Conservation (phyloP, 2,797 vertebrate genomes). For the Nyctibius grandis region DNA sequence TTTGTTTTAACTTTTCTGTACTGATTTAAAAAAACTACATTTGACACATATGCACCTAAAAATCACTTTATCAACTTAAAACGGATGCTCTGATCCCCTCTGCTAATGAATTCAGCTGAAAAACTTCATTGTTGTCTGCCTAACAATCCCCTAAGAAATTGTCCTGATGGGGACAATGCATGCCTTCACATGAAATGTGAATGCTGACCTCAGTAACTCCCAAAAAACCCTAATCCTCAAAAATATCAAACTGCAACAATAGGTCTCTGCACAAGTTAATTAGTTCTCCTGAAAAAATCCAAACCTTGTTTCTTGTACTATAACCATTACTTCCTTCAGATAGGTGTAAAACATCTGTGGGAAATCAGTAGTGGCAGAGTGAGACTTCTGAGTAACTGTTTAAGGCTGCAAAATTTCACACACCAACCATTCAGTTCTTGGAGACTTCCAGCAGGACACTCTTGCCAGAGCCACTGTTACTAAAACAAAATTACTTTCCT, state of each 20-base stretch:
- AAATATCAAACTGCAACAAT: neutral
- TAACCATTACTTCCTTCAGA: neutral
- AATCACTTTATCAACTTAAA: neutral
- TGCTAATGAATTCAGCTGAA: neutral
- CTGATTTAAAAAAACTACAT: neutral
- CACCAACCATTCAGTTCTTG: neutral
- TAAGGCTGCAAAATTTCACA: neutral
- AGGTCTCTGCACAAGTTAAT: neutral
- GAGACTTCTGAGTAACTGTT: neutral
- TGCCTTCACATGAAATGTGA: neutral
- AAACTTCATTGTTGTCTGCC: neutral
- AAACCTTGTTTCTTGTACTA: neutral
- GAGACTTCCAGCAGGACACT: neutral
- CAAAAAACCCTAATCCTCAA: rapidly evolving
- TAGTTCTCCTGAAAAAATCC: neutral
- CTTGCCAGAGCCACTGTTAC: neutral
- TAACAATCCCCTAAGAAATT: neutral
- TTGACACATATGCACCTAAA: neutral
- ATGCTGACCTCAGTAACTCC: neutral
- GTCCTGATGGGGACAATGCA: neutral
- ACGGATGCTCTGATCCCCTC: neutral
- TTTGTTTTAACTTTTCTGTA: neutral
- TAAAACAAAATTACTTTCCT: neutral
- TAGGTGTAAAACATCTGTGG: neutral
- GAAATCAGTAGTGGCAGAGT: neutral